A percentile compares a stretch with the other conserved stretches of the same genome.
phyloP scores from a whole-genome alignment of 2,888 invertebrate genomes.

The Dolichopus griseipennis region DNA sequence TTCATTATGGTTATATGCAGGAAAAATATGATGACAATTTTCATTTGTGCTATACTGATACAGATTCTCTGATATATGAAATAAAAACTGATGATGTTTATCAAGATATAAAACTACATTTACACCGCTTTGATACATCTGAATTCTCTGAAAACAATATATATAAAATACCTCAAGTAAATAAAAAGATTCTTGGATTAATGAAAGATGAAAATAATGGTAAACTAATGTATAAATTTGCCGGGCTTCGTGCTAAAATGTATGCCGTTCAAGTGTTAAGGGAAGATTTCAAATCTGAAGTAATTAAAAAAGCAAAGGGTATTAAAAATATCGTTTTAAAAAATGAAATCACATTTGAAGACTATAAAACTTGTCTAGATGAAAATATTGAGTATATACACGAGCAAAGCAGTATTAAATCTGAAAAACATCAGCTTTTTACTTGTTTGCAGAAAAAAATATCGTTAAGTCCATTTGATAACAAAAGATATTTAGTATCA shows the following conservation, averaged over 20 bases:
- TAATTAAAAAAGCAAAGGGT: conserved; percentile 15
- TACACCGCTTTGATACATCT: conserved; percentile 32
- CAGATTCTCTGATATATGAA: conserved; percentile 18
- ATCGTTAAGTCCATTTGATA: no score
- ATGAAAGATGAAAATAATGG: conserved; percentile 12
- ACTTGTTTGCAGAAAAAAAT: no score
- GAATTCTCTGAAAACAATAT: conserved; percentile 26
- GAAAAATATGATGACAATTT: conserved; percentile 15
- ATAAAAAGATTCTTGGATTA: neutral
- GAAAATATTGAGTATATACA: no score
- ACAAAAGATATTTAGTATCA: no score
- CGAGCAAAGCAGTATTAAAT: no score
- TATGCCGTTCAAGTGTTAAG: conserved; percentile 14
- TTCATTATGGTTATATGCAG: conserved; percentile 33
- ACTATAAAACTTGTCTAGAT: conserved; percentile 12
- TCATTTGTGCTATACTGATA: conserved; percentile 18
- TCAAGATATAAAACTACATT: conserved; percentile 13
- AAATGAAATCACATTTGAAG: conserved; percentile 7
- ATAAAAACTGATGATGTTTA: conserved; percentile 18
- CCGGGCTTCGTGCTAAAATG: conserved; percentile 18
- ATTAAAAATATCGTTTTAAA: conserved; percentile 11
- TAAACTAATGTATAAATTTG: conserved; percentile 15
- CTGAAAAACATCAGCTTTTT: no score
- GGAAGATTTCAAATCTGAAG: no score
- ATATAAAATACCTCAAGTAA: conserved; percentile 23